Base-by-base conservation (phyloP, 1,140 invertebrate species). In the Paracyclopina nana region DNA sequence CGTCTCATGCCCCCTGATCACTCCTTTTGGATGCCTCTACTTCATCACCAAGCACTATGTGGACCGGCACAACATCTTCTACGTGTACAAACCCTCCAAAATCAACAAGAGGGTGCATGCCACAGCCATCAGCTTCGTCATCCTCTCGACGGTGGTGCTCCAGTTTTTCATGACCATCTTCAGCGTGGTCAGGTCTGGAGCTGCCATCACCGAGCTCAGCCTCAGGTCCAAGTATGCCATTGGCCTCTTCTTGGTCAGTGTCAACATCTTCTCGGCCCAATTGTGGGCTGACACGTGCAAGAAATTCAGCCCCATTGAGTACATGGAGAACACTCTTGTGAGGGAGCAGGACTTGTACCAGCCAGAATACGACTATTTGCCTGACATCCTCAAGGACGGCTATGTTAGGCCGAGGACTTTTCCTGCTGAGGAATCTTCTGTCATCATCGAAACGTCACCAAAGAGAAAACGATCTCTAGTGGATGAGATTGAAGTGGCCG, bases 41-140 rank as follows among this genome's bases (percentile, higher is more conserved):
- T 72, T 95, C 57, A 64, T 77, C 54, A 66, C 92, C 12, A 96
- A 95, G 65, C 85, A 95, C 69, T 73, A 84, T 54, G 87, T 81
- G 52, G 88, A 94, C 65, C 79, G 87, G 50, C 86, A 95, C 63
- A 96, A 96, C 66, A 75, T 96, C 41, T 92, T 82, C 64, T 95
- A 91, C 66, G 88, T 84, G 1, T 96, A 95, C 63, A 82, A 80
- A 30, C 82, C 86, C 1, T 74, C 71, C 9, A 72, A 72, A 56
- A 76, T 77, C 45, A 72, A 68, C 57, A 69, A 70, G 48, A 65
- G 69, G 51, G 75, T 77, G 46, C 74, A 77, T 59, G 64, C 63
- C 6, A 69, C 71, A 12, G 75, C 75, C 6, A 71, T 77, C 30
- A 75, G 73, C 56, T 75, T 70, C 61, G 71, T 76, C 11, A 66